phyloP scores from a whole-genome alignment of 2,888 invertebrate genomes.

The Latrodectus hesperus region DNA sequence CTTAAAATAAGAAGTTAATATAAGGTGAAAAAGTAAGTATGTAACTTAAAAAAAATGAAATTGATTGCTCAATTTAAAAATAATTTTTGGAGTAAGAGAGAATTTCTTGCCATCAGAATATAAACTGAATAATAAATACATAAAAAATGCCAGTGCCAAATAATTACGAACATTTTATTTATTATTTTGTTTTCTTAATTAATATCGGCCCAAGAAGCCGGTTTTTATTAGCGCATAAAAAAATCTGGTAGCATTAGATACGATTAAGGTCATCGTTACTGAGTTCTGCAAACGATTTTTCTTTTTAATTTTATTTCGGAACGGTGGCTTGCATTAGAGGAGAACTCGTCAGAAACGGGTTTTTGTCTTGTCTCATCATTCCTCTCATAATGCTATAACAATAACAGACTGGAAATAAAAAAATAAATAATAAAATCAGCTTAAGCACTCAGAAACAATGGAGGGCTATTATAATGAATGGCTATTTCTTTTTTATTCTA shows the following conservation, averaged over 20 bases:
- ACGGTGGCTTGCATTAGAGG: neutral
- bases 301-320: constrained; percentile 17
- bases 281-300: neutral
- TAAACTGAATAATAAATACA: too few species aligned
- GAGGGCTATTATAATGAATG: constrained; percentile 40
- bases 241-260: neutral
- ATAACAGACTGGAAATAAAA: neutral
- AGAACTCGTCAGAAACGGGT: constrained; percentile 30
- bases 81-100: too few species aligned
- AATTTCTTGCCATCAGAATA: too few species aligned
- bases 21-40: too few species aligned
- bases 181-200: neutral
- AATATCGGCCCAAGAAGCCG: neutral
- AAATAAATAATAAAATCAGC: constrained; percentile 16
- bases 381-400: constrained; percentile 15
- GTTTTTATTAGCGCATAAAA: neutral
- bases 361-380: constrained; percentile 19
- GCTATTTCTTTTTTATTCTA: constrained; percentile 8
- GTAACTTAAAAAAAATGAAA: too few species aligned
- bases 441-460: constrained; percentile 52
- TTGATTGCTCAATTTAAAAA: too few species aligned
- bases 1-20: too few species aligned
- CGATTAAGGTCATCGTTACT: constrained; percentile 40
- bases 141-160: neutral
- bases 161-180: neutral